phyloP scores from a whole-genome alignment of 2,113 vertebrate genomes.

The Dasyprocta punctata region DNA sequence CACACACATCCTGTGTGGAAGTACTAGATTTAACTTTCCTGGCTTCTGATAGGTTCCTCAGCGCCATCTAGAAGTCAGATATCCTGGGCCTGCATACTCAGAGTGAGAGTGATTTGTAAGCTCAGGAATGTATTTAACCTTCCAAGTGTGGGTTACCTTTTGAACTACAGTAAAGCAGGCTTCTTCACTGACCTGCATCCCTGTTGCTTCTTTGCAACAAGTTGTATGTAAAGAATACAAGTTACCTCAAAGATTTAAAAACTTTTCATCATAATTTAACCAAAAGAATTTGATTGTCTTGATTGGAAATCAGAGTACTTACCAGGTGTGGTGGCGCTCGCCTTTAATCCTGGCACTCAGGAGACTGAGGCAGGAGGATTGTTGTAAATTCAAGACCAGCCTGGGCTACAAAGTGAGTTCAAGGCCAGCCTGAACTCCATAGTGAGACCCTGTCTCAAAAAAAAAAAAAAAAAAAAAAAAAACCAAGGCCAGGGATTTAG shows the following conservation, averaged over 20 bases:
- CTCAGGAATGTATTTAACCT: background rate
- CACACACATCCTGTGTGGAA: background rate
- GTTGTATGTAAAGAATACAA: background rate
- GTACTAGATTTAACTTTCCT: background rate
- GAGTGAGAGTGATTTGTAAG: background rate
- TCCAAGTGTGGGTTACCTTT: background rate
- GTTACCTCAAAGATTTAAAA: background rate
- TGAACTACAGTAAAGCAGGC: background rate
- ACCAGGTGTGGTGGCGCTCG: too few species aligned
- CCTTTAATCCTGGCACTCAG: too few species aligned
- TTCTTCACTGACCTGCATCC: background rate
- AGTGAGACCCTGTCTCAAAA: too few species aligned
- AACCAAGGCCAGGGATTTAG: too few species aligned
- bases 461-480: too few species aligned
- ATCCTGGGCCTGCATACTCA: background rate
- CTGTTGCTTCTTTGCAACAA: background rate
- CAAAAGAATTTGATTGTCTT: background rate
- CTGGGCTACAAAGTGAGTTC: too few species aligned
- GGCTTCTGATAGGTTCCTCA: background rate
- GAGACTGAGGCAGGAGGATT: too few species aligned
- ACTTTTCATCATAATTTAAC: background rate
- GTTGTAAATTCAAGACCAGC: too few species aligned
- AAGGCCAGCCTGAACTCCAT: too few species aligned
- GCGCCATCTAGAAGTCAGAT: background rate
- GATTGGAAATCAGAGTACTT: background rate